phyloP scores from a whole-genome alignment of 1,140 invertebrate species.

The Aleiodes sp. region DNA sequence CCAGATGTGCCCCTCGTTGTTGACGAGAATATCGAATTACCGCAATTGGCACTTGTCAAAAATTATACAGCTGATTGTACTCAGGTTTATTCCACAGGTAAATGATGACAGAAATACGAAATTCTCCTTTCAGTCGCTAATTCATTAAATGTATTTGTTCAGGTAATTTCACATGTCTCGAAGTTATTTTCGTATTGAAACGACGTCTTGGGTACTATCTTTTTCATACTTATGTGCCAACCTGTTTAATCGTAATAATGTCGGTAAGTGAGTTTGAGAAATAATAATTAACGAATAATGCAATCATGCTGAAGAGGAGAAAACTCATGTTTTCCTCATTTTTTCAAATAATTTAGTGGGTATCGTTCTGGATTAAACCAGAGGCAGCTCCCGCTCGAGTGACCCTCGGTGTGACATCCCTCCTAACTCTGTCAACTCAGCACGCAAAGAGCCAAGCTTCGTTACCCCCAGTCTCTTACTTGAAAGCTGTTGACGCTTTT shows the following conservation, averaged over 20 bases:
- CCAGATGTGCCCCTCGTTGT: constrained; percentile 87
- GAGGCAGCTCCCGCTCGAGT: constrained; percentile 89
- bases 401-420: constrained; percentile 88
- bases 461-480: constrained; percentile 87
- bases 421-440: constrained; percentile 90
- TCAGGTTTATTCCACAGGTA: constrained; percentile 86
- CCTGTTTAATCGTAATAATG: constrained; percentile 89
- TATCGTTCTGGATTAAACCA: constrained; percentile 93
- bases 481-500: constrained; percentile 90
- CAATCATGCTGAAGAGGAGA: no score
- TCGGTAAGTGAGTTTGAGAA: constrained; percentile 82
- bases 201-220: constrained; percentile 86
- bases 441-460: constrained; percentile 91
- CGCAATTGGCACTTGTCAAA: constrained; percentile 83
- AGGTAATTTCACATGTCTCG: constrained; percentile 89
- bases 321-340: constrained; percentile 3
- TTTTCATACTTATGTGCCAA: constrained; percentile 89
- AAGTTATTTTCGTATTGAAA: constrained; percentile 87
- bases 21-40: constrained; percentile 88
- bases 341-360: constrained; percentile 71
- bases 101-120: constrained; percentile 39
- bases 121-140: neutral
- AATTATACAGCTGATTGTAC: constrained; percentile 89
- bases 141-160: constrained; percentile 36
- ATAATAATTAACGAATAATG: no score